phyloP scores from a whole-genome alignment of 2,888 invertebrate genomes.

The Alentia gelatinosa region DNA sequence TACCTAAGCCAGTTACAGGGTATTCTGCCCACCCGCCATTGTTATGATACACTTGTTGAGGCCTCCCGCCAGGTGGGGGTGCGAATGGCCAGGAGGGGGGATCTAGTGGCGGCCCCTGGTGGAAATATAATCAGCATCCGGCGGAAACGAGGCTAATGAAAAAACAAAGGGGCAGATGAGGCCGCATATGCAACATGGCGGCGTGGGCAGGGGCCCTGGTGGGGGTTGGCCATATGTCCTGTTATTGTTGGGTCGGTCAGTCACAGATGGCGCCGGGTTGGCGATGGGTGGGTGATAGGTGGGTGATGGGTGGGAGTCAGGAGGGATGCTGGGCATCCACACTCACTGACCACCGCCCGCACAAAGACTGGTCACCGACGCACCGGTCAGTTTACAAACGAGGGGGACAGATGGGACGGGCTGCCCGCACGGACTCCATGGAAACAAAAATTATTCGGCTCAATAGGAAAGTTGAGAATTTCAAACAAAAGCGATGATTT shows the following conservation, averaged over 20 bases:
- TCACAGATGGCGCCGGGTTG: slow-evolving; percentile 9
- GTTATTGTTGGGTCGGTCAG: background rate
- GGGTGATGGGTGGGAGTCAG: background rate
- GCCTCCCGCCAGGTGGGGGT: background rate
- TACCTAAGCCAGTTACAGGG: background rate
- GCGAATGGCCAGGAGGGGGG: background rate
- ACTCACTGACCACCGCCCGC: background rate
- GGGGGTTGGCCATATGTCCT: slow-evolving; percentile 23
- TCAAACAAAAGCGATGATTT: slow-evolving; percentile 43
- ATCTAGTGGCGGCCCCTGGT: background rate
- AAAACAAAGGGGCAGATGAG: slow-evolving; percentile 32
- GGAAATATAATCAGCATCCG: background rate
- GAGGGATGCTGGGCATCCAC: background rate
- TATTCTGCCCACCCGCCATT: background rate
- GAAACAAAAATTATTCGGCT: slow-evolving; percentile 40
- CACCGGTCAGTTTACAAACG: background rate
- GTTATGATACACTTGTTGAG: slow-evolving; percentile 17
- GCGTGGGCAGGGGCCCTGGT: background rate
- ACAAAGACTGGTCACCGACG: slow-evolving; percentile 3
- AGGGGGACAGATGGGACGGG: background rate
- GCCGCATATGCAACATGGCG: slow-evolving; percentile 27
- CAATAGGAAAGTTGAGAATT: slow-evolving; percentile 46
- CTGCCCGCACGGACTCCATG: background rate
- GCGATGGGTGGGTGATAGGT: background rate
- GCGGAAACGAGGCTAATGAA: slow-evolving; percentile 46